Evolutionary conservation across 2,797 vertebrate species (phyloP).

Genomic region (Thamnophis elegans): DNA sequence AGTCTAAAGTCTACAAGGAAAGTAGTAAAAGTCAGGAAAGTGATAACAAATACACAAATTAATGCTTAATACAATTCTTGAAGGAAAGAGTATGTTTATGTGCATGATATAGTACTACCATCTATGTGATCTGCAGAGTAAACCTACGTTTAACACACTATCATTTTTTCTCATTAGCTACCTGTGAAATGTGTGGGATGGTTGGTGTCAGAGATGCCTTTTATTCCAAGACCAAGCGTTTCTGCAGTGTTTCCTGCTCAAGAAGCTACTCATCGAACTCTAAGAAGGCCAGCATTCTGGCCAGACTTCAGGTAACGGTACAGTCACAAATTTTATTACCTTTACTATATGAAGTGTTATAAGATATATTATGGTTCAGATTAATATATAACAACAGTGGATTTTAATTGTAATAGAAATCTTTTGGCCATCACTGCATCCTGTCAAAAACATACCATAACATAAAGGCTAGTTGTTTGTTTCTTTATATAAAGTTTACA

Average conservation of each 20-base stretch:
- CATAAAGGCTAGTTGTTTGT: background rate
- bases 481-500: background rate
- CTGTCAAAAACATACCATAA: background rate
- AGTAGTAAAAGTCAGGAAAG: background rate
- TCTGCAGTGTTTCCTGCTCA: conserved; percentile 98
- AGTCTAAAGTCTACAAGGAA: background rate
- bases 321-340: conserved; percentile 71
- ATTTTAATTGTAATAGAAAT: background rate
- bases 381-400: background rate
- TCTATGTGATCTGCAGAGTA: background rate
- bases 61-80: background rate
- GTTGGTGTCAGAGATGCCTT: conserved; percentile 98
- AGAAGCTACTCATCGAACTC: conserved; percentile 99
- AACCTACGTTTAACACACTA: background rate
- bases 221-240: conserved; percentile 99
- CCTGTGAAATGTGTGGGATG: conserved; percentile 99
- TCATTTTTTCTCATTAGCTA: conserved; percentile 76
- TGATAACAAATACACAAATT: background rate
- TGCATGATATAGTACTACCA: background rate
- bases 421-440: background rate
- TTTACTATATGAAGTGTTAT: conserved; percentile 18
- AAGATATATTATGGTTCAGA: background rate
- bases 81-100: background rate
- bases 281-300: conserved; percentile 99
- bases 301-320: conserved; percentile 94